Base-by-base conservation (phyloP, 2,797 vertebrate species). In the Enteromius fasciolatus region DNA sequence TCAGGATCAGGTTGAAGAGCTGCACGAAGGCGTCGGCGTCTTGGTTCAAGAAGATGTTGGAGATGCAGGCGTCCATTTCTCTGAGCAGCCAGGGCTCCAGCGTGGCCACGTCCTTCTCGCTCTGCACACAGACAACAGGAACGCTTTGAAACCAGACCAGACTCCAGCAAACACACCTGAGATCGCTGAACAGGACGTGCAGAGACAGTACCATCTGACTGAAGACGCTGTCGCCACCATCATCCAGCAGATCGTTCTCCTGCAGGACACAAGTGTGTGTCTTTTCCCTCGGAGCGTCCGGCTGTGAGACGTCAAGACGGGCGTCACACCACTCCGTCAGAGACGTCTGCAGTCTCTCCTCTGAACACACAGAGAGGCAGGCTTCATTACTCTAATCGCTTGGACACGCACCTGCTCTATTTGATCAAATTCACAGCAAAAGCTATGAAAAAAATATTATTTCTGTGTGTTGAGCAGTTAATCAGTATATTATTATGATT, bases 51-150 rank as follows among this genome's bases (percentile, higher is more conserved):
- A 97, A 98, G 81, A 98, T 94, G 83, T 93, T 95, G 75, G 96
- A 96, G 81, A 99, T 96, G 91, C 97, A 98, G 48, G 93, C 90
- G 89, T 99, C 97, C 96, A 98, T 97, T 91, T 99, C 96, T 86
- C 95, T 96, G 88, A 94, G 87, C 86, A 99, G 81, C 97, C 96
- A 98, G 0, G 94, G 95, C 69, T 97, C 96, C 87, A 98, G 89
- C 20, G 92, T 93, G 68, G 94, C 93, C 0, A 70, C 87, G 84
- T 95, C 94, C 86, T 93, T 95, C 87, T 96, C 96, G 87, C 85
- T 92, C 97, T 98, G 88, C 1, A 57, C 15, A 39, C 17, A 52
- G 1, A 25, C 20, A 28, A 11, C 17, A 67, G 14, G 59, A 31
- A 17, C 0, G 52, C 33, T 59, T 7, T 14, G 5, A 61, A 28